Evolutionary conservation across 2,797 vertebrate species (phyloP), one percentile per base, ranked within the genome.

Genomic region (Molossus molossus): DNA sequence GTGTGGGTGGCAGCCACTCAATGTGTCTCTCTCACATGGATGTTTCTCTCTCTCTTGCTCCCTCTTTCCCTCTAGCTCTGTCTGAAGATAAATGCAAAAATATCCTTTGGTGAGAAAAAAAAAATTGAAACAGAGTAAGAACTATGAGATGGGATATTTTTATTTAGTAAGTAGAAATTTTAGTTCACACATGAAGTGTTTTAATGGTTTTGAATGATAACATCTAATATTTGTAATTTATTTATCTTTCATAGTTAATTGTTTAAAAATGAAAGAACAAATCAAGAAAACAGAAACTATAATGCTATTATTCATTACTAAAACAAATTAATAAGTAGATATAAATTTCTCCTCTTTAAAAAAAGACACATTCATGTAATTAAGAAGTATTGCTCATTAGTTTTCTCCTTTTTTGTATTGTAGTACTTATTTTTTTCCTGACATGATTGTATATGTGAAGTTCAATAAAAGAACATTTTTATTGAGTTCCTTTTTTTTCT

Each of bases 361-460:
- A 79, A 67, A 37, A 70, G 27, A 57, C 6, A 77, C 4, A 40
- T 55, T 40, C 21, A 55, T 45, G 18, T 79, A 79, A 89, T 67
- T 57, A 45, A 45, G 40, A 64, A 48, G 17, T 29, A 77, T 77
- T 40, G 11, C 60, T 64, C 45, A 75, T 58, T 33, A 40, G 11
- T 29, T 81, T 70, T 60, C 33, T 2, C 37, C 9, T 48, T 48
- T 70, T 48, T 60, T 60, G 18, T 45, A 27, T 64, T 55, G 3
- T 79, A 67, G 57, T 60, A 65, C 25, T 50, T 80, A 69, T 45
- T 14, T 45, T 40, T 67, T 67, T 33, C 57, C 94, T 96, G 72
- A 79, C 12, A 48, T 6, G 20, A 88, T 21, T 82, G 23, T 82
- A 33, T 33, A 33, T 33, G 33, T 33, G 33, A 33, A 33, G 33